Evolutionary conservation across 2,113 vertebrate species (phyloP), one percentile per base, ranked within the genome.

Genomic region (Corvus cornix): DNA sequence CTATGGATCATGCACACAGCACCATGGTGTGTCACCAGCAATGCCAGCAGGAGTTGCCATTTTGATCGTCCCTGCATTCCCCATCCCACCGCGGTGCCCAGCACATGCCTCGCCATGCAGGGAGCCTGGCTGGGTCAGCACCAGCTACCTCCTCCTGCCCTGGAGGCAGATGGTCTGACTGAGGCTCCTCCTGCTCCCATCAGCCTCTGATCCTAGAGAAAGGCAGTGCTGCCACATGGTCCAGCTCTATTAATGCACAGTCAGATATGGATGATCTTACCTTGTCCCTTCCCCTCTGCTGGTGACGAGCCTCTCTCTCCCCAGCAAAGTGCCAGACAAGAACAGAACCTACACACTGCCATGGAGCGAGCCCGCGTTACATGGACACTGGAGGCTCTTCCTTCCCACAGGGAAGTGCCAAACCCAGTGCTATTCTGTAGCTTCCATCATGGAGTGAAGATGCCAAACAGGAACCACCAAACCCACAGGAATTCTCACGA

Each of bases 51-150:
- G 3, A 5, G 7, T 1, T 20, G 67, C 59, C 7, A 2, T 1
- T 6, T 28, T 2, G 31, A 7, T 7, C 1, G 9, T 13, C 59
- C 53, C 83, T 3, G 1, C 8, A 1, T 13, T 49, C 5, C 21
- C 9, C 46, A 1, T 0, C 6, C 1, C 27, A 35, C 14, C 10
- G 1, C 0, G 2, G 43, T 27, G 48, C 60, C 84, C 69, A 23
- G 68, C n/a, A 16, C 0, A 2, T 0, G 68, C 58, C 43, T 1
- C 10, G 5, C 52, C 2, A 0, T 0, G 30, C 68, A 21, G 6
- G 19, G 4, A 44, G 55, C 74, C 82, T 6, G 77, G 13, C 62
- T 16, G 24, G 82, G 16, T 1, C 73, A n/a, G 88, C 53, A 49
- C 14, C 77, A 16, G 10, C 59, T 0, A 10, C 64, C 70, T 39